Conservation (phyloP, 2,888 invertebrate species). For the Phorcus lineatus region DNA sequence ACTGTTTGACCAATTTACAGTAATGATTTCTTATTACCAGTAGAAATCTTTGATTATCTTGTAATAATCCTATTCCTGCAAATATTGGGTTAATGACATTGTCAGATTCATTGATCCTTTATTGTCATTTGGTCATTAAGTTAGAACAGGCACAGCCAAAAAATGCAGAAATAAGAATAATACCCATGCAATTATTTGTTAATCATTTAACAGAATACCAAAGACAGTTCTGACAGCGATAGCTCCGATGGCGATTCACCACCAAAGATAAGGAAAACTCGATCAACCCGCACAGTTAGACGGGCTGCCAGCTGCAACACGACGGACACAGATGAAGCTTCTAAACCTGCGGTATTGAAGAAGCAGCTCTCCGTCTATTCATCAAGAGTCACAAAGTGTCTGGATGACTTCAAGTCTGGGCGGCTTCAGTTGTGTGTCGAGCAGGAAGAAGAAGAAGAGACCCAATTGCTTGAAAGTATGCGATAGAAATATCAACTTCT, state of each 20-base stretch:
- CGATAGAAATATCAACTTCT: background rate
- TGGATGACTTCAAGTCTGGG: slow-evolving; percentile 15
- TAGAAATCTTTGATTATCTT: no score
- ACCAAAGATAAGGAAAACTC: background rate
- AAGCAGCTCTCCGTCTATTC: slow-evolving; percentile 14
- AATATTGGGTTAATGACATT: no score
- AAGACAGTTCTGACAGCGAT: background rate
- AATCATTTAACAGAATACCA: background rate
- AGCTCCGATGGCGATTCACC: background rate
- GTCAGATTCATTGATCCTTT: no score
- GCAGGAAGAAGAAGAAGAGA: slow-evolving; percentile 21
- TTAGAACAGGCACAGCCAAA: no score
- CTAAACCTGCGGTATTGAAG: background rate
- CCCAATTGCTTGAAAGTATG: background rate
- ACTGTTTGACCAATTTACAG: no score
- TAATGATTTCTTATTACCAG: no score
- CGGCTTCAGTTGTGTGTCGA: background rate
- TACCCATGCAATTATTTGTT: no score
- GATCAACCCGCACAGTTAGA: background rate
- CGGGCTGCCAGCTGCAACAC: no score
- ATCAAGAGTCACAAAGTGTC: slow-evolving; percentile 8
- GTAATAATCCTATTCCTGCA: no score
- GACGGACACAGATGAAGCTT: background rate
- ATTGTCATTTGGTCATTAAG: no score
- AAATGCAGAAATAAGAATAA: no score